phyloP scores from a whole-genome alignment of 2,113 vertebrate genomes.

The Henicopernis longicauda region DNA sequence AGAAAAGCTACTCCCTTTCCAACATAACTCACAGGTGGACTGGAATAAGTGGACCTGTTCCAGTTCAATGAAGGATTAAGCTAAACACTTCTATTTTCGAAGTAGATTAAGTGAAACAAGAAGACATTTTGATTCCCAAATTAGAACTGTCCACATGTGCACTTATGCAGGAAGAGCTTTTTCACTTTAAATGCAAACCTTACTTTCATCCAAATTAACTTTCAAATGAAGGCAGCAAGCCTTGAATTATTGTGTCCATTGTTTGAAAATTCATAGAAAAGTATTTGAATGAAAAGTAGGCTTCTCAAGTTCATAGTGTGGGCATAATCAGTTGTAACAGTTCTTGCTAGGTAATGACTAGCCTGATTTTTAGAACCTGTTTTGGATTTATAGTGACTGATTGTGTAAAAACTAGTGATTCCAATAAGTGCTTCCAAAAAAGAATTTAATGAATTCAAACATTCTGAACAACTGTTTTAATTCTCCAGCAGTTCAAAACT shows the following conservation, averaged over 20 bases:
- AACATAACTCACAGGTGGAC: neutral
- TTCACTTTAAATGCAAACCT: conserved; percentile 22
- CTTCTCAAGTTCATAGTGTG: neutral
- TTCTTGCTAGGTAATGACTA: neutral
- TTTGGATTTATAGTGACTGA: neutral
- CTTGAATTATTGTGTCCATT: neutral
- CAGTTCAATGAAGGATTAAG: conserved; percentile 39
- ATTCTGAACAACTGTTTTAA: neutral
- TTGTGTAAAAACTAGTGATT: neutral
- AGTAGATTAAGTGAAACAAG: conserved; percentile 36
- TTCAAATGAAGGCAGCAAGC: neutral
- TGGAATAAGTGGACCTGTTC: neutral
- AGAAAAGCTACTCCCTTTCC: neutral
- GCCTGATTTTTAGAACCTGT: neutral
- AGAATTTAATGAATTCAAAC: neutral
- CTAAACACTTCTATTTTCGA: conserved; percentile 26
- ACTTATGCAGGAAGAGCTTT: neutral
- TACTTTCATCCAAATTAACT: conserved; percentile 25
- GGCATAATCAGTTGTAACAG: neutral
- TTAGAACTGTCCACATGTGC: neutral
- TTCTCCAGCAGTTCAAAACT: neutral
- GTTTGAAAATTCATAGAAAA: neutral
- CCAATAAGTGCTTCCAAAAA: neutral
- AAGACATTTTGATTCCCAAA: neutral
- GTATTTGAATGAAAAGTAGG: neutral